Percentiles rank a stretch among this genome's conserved stretches.
Evolutionary conservation across 2,888 invertebrate genomes (phyloP).

Genomic region (Pristionchus entomophagus): DNA sequence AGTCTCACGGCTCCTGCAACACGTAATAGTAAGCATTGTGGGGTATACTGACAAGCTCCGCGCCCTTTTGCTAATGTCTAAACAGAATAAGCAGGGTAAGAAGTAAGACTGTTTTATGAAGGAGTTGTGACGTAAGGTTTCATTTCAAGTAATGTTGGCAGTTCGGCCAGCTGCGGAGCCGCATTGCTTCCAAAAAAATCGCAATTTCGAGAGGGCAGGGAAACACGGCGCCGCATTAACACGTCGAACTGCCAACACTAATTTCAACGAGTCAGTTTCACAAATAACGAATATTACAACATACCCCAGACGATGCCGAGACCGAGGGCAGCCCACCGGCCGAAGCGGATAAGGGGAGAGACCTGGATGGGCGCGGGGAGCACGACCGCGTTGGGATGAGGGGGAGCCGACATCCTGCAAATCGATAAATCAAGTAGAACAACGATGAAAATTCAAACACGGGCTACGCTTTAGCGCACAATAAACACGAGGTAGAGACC

Average conservation of each 20-base stretch:
- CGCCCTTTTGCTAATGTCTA: no score
- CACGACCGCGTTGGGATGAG: slow-evolving; percentile 71
- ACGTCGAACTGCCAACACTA: no score
- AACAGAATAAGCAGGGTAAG: no score
- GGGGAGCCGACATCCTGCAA: slow-evolving; percentile 61
- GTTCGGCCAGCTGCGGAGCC: no score
- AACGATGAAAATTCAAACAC: background rate
- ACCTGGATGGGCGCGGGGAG: slow-evolving; percentile 72
- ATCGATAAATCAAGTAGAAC: slow-evolving; percentile 1
- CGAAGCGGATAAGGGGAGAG: slow-evolving; percentile 73
- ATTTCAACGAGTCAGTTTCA: background rate
- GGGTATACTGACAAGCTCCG: no score
- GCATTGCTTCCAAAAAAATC: no score
- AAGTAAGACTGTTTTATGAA: no score
- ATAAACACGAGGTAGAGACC: background rate
- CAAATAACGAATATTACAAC: background rate
- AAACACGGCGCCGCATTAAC: no score
- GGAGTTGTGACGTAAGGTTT: no score
- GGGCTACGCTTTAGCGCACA: background rate
- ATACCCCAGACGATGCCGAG: slow-evolving; percentile 71
- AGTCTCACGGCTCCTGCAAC: slow-evolving; percentile 66
- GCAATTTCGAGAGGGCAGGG: no score
- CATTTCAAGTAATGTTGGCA: no score
- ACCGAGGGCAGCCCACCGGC: slow-evolving; percentile 73
- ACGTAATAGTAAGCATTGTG: background rate